Conservation (phyloP, 1,140 invertebrate species). For the Drosophila ogumai region DNA sequence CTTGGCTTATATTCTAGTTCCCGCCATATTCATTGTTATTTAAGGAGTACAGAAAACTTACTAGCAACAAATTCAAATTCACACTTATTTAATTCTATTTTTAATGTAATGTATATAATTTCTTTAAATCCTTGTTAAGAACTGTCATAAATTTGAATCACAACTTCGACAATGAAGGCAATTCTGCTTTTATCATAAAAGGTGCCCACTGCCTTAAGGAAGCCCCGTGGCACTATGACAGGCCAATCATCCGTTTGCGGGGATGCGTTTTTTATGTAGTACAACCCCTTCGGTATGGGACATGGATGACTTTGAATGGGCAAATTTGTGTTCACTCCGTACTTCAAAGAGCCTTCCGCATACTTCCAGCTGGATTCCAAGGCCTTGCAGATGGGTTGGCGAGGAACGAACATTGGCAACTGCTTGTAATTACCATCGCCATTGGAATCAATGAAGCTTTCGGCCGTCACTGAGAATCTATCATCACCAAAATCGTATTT, state of each 20-base stretch:
- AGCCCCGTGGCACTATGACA: conserved; percentile 18
- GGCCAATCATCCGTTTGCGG: conserved; percentile 39
- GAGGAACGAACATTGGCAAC: conserved; percentile 12
- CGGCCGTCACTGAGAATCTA: background rate
- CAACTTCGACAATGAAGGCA: background rate
- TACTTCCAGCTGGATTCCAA: conserved; percentile 17
- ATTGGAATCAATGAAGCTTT: conserved; percentile 24
- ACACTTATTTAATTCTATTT: background rate
- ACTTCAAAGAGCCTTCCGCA: background rate
- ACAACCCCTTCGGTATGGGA: conserved; percentile 33
- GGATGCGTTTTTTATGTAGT: conserved; percentile 31
- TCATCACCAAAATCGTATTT: conserved; percentile 18
- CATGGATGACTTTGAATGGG: conserved; percentile 21
- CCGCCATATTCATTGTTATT: background rate
- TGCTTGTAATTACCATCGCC: conserved; percentile 32
- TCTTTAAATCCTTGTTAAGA: background rate
- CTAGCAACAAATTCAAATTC: no score
- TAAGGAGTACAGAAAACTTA: no score
- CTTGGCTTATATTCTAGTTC: background rate
- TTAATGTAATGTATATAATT: background rate
- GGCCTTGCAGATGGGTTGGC: conserved; percentile 13
- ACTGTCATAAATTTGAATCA: background rate
- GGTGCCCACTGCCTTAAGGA: background rate
- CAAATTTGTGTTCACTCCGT: conserved; percentile 29
- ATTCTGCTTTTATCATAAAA: conserved; percentile 6